Percentiles rank a stretch among this genome's conserved stretches.
Conservation (phyloP, 2,113 vertebrate species). For the Callopanchax toddi region DNA sequence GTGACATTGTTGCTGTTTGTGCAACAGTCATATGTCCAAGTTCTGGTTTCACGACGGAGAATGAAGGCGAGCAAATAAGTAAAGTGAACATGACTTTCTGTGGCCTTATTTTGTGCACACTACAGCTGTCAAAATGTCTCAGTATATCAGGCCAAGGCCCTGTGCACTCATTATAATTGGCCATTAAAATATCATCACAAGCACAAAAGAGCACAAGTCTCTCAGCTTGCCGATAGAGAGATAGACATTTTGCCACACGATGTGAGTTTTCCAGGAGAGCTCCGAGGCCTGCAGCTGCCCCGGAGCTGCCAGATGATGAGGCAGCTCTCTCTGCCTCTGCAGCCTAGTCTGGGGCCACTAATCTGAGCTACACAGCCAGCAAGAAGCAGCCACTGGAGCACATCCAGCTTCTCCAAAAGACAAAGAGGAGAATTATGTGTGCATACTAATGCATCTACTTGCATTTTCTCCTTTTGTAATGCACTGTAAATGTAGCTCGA, state of each 20-base stretch:
- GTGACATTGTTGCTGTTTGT: background rate
- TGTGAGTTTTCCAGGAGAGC: conserved; percentile 7
- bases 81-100: conserved; percentile 4
- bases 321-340: conserved; percentile 24
- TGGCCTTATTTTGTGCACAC: conserved; percentile 12
- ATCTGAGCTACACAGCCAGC: conserved; percentile 36
- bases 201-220: conserved; percentile 23
- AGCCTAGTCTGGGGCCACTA: conserved; percentile 52
- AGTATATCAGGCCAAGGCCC: conserved; percentile 26
- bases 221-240: conserved; percentile 23
- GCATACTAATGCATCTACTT: conserved; percentile 6
- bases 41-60: background rate
- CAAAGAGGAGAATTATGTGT: conserved; percentile 28
- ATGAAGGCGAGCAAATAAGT: background rate
- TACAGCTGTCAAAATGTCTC: conserved; percentile 33
- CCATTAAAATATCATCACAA: conserved; percentile 52
- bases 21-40: background rate
- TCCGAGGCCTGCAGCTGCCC: conserved; percentile 20
- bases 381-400: conserved; percentile 21
- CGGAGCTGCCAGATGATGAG: conserved; percentile 46
- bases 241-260: conserved; percentile 10
- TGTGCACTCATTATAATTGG: conserved; percentile 40
- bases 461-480: background rate
- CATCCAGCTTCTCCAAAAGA: conserved; percentile 33
- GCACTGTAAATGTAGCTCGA: background rate